These are phyloP conservation scores for Allygus modestus DNA, from an alignment of 2,888 invertebrate genomes.

Conservation along the genomic window DNA sequence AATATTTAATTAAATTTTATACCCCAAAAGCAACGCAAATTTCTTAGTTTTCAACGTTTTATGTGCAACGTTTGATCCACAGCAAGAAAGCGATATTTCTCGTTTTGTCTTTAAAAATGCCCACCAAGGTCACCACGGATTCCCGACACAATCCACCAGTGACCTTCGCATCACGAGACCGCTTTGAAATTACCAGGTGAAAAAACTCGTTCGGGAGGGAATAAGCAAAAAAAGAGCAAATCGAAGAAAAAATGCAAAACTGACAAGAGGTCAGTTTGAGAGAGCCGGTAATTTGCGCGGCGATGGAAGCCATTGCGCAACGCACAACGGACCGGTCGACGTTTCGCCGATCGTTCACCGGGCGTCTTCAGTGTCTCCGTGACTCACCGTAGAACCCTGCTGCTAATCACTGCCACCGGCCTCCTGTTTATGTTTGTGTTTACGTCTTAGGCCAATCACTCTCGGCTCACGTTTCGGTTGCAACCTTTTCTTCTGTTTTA, in stretches of 20 bases:
- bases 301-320: neutral
- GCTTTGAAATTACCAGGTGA: neutral
- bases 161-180: conserved; percentile 36
- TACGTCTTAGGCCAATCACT: neutral
- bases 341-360: conserved; percentile 16
- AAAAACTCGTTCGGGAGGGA: conserved; percentile 2
- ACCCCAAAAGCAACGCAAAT: too few species aligned
- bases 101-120: too few species aligned
- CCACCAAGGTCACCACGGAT: neutral
- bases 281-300: neutral
- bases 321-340: neutral
- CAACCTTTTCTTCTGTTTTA: too few species aligned
- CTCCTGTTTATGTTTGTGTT: neutral
- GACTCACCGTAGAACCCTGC: neutral
- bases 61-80: too few species aligned
- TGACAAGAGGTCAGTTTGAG: neutral
- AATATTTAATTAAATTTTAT: too few species aligned
- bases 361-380: neutral
- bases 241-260: neutral
- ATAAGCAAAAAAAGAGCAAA: neutral
- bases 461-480: neutral
- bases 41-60: too few species aligned
- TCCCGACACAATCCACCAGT: neutral
- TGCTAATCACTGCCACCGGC: neutral
- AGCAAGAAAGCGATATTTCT: too few species aligned